Conservation (phyloP, 1,140 invertebrate species). For the Drosophila watanabei region DNA sequence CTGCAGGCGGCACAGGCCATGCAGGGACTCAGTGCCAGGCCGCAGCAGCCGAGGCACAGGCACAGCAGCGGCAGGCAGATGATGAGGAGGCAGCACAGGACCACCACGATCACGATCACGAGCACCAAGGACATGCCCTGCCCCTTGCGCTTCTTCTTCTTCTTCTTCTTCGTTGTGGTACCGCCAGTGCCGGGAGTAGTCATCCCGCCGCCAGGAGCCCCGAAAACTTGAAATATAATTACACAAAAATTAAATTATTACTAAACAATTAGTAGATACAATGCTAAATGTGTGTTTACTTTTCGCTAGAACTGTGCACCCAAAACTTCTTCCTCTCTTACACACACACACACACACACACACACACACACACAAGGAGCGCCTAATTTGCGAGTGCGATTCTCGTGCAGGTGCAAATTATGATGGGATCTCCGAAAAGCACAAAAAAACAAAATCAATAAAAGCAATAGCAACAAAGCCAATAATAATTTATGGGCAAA, state of each 20-base stretch:
- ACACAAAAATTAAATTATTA: no score
- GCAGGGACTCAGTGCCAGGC: constrained; percentile 3
- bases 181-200: no score
- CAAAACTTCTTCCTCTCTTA: constrained; percentile 6
- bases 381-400: constrained; percentile 67
- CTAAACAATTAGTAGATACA: no score
- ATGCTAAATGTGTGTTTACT: not conserved
- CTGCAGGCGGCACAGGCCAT: not conserved
- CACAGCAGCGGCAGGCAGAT: constrained; percentile 1
- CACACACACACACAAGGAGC: constrained; percentile 24
- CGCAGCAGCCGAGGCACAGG: not conserved
- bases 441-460: constrained; percentile 3
- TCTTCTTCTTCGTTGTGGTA: not conserved
- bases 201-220: no score
- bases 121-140: not conserved
- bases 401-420: constrained; percentile 74
- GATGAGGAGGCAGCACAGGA: not conserved
- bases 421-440: constrained; percentile 41
- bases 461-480: constrained; percentile 31
- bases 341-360: constrained; percentile 5
- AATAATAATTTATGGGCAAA: constrained; percentile 45
- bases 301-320: constrained; percentile 12
- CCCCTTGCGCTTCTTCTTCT: not conserved
- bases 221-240: no score
- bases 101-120: not conserved